Conservation (phyloP, 2,797 vertebrate species). For the Toxotes lorentzi region DNA sequence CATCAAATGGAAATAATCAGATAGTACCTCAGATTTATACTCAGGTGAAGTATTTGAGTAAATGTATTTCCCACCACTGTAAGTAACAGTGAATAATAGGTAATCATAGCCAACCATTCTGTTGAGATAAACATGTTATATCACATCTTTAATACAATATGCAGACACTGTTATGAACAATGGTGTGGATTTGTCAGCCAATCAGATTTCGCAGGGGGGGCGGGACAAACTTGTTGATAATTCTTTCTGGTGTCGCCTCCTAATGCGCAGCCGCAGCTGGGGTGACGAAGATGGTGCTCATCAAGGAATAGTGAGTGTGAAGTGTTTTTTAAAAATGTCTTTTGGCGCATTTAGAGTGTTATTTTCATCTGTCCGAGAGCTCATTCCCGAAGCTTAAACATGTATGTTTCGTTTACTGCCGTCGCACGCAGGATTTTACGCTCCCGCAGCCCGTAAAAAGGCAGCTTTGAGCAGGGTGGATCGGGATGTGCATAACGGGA, state of each 20-base stretch:
- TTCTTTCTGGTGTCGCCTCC: constrained; percentile 46
- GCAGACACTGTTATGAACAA: background rate
- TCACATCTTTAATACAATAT: background rate
- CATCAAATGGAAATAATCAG: too few species aligned
- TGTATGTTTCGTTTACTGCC: accelerated
- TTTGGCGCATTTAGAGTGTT: constrained; percentile 18
- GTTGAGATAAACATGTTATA: too few species aligned
- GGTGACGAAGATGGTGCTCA: constrained; percentile 94
- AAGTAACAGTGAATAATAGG: too few species aligned
- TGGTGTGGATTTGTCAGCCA: constrained; percentile 53
- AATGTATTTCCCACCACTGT: too few species aligned
- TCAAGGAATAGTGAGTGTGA: constrained; percentile 96
- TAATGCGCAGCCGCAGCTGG: constrained; percentile 84
- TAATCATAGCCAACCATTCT: too few species aligned
- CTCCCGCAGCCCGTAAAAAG: constrained; percentile 7
- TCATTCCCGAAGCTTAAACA: background rate
- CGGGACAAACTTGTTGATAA: constrained; percentile 71
- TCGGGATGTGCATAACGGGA: constrained; percentile 74
- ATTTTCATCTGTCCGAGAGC: background rate
- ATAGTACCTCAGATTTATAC: too few species aligned
- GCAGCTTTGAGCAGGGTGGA: constrained; percentile 61
- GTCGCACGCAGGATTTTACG: background rate
- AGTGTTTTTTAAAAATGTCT: constrained; percentile 61
- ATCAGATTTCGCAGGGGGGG: constrained; percentile 61
- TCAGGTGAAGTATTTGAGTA: too few species aligned